phyloP scores from a whole-genome alignment of 2,888 invertebrate genomes.

The Latrodectus elegans region DNA sequence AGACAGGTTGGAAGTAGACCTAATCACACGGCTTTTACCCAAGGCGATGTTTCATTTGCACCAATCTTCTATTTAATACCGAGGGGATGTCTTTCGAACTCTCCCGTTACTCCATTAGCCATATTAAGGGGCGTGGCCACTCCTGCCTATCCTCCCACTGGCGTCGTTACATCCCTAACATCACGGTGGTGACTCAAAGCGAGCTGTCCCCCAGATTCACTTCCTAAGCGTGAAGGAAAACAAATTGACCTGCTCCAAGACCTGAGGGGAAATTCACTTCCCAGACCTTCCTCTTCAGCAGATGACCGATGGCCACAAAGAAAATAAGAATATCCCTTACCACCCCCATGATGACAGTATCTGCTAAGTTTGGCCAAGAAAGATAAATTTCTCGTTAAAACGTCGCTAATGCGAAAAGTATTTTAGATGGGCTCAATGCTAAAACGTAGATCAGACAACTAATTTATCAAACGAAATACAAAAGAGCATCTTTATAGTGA shows the following conservation, averaged over 20 bases:
- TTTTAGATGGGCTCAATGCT: too few species aligned
- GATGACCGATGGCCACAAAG: constrained; percentile 26
- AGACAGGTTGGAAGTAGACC: constrained; percentile 24
- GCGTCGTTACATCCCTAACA: constrained; percentile 1
- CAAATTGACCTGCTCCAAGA: constrained; percentile 49
- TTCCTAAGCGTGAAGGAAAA: constrained; percentile 7
- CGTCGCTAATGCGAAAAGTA: too few species aligned
- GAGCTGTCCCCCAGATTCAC: constrained; percentile 9
- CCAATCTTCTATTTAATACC: constrained; percentile 61
- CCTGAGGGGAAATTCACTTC: neutral
- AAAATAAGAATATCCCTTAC: too few species aligned
- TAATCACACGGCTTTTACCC: constrained; percentile 55
- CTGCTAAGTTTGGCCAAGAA: too few species aligned
- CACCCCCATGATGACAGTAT: too few species aligned
- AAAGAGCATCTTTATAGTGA: too few species aligned
- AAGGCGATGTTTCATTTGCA: constrained; percentile 55
- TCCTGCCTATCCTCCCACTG: neutral
- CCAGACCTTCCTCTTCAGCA: neutral
- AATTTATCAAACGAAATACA: too few species aligned
- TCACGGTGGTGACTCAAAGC: constrained; percentile 11
- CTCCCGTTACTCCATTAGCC: constrained; percentile 50
- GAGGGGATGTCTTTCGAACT: constrained; percentile 16
- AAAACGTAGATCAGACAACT: too few species aligned
- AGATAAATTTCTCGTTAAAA: too few species aligned
- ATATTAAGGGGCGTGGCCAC: constrained; percentile 46